These are phyloP conservation scores for Conomelus anceps DNA, from an alignment of 2,888 invertebrate species.

Conservation along the genomic window DNA sequence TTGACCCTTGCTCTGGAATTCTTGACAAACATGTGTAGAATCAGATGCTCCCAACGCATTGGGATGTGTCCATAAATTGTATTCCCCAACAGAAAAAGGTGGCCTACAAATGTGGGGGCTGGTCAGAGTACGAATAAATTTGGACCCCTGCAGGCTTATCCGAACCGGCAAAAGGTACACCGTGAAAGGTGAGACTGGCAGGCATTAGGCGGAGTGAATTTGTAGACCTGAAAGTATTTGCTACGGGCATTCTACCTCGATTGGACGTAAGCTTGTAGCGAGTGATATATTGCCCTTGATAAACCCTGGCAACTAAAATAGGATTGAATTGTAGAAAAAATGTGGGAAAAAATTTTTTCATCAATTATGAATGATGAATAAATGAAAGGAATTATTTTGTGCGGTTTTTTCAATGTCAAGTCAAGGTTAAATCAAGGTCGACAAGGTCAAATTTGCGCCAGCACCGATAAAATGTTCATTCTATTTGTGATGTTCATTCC, in stretches of 20 bases:
- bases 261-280: not conserved
- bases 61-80: not conserved
- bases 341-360: too few relatives aligned
- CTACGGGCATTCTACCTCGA: too few relatives aligned
- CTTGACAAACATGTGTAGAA: not conserved
- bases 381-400: too few relatives aligned
- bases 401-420: too few relatives aligned
- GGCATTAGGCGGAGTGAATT: not conserved
- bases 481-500: too few relatives aligned
- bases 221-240: not conserved
- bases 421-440: too few relatives aligned
- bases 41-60: not conserved
- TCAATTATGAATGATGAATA: too few relatives aligned
- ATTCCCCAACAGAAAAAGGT: not conserved
- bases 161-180: not conserved
- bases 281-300: not conserved
- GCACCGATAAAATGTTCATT: too few relatives aligned
- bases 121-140: not conserved
- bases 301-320: not conserved
- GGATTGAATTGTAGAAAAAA: too few relatives aligned
- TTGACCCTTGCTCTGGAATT: not conserved
- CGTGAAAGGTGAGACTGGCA: not conserved
- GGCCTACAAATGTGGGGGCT: not conserved
- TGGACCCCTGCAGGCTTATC: not conserved
- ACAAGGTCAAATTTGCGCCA: too few relatives aligned